A percentile compares a stretch with the other conserved stretches of the same genome.
These are phyloP conservation scores for Sphyrna mokarran DNA, from an alignment of 2,113 vertebrate genomes.

Conservation along the genomic window DNA sequence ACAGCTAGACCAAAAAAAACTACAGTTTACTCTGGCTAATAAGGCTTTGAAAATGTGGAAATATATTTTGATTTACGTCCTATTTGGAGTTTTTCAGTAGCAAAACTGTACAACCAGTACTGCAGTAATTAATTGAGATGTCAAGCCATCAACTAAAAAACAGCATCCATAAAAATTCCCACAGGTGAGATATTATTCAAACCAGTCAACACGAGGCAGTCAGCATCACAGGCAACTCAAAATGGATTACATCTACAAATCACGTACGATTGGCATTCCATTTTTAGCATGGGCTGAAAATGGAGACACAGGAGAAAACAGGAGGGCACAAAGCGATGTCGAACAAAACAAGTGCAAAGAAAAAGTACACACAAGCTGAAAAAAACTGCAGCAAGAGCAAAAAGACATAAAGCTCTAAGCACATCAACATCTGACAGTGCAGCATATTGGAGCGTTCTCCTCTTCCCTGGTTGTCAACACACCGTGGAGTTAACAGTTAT, in stretches of 20 bases:
- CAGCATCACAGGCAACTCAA: background rate
- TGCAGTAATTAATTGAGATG: background rate
- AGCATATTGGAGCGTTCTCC: background rate
- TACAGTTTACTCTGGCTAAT: background rate
- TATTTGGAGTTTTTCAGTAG: background rate
- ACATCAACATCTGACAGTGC: background rate
- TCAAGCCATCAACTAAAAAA: background rate
- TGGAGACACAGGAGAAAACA: background rate
- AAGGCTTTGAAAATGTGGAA: background rate
- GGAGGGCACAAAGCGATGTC: background rate
- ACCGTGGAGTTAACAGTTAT: background rate
- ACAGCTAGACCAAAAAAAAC: background rate
- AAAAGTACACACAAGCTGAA: background rate
- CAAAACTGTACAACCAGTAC: background rate
- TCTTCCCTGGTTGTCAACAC: background rate
- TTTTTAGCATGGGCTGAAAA: background rate
- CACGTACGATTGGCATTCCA: background rate
- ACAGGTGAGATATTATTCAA: conserved; percentile 6
- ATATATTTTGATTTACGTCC: background rate
- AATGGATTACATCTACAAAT: background rate
- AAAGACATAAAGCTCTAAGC: background rate
- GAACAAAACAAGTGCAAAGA: background rate
- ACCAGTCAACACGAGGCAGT: background rate
- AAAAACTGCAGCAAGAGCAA: background rate
- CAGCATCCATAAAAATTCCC: background rate